Conservation (phyloP, 2,113 vertebrate species). For the Poicephalus meyeri region DNA sequence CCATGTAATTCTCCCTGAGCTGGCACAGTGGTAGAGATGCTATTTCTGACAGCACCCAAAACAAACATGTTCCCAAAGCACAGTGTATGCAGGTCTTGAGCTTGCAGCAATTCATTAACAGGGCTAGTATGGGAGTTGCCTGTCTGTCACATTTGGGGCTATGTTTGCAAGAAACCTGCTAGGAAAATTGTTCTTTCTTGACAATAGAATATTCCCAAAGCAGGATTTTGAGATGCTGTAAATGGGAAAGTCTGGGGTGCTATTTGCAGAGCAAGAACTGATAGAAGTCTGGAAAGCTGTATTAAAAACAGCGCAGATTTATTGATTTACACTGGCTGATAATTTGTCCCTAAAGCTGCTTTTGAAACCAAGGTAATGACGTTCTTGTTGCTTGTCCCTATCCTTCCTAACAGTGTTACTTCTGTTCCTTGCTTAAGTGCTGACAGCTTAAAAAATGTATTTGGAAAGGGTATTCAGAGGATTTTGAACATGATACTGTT, state of each 20-base stretch:
- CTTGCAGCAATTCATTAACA: slow-evolving; percentile 41
- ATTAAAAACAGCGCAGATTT: background rate
- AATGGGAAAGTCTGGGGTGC: background rate
- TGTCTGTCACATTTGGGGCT: slow-evolving; percentile 5
- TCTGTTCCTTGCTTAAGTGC: background rate
- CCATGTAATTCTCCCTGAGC: background rate
- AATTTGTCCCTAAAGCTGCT: background rate
- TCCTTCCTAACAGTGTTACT: background rate
- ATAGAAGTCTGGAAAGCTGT: background rate
- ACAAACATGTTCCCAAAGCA: background rate
- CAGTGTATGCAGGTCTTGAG: background rate
- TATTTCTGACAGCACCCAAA: slow-evolving; percentile 13
- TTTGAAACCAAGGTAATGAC: background rate
- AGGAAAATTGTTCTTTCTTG: slow-evolving; percentile 30
- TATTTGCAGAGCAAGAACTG: background rate
- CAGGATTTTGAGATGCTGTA: background rate
- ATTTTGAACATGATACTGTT: background rate
- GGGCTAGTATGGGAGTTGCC: background rate
- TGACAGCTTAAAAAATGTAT: slow-evolving; percentile 26
- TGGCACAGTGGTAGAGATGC: background rate
- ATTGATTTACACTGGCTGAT: background rate
- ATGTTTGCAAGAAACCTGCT: background rate
- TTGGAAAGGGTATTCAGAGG: background rate
- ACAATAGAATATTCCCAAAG: background rate
- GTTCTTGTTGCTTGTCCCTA: background rate